Percentiles rank a stretch among this genome's conserved stretches.
Evolutionary conservation across 2,888 invertebrate genomes (phyloP).

Genomic region (Tetramorium bicarinatum): DNA sequence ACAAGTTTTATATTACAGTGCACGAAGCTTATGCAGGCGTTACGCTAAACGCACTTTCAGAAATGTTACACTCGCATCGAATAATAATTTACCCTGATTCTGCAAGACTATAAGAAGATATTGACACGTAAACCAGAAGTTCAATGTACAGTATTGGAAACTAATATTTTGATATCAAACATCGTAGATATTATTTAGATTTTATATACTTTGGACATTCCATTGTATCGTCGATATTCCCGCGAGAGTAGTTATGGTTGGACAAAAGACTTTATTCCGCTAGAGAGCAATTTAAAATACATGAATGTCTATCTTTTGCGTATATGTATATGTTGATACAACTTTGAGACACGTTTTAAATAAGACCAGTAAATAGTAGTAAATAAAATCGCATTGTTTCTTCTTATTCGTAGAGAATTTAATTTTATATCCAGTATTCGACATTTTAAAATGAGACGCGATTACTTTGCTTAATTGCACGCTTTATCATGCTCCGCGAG

Average conservation of each 20-base stretch:
- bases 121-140: constrained; percentile 11
- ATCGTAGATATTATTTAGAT: constrained; percentile 1
- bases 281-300: constrained; percentile 1
- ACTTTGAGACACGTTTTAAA: neutral
- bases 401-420: neutral
- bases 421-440: neutral
- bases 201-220: neutral
- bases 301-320: neutral
- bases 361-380: neutral
- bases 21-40: constrained; percentile 5
- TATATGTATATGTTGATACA: neutral
- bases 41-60: constrained; percentile 28
- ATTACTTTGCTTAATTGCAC: constrained; percentile 20
- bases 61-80: constrained; percentile 26
- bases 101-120: neutral
- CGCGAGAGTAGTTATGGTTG: neutral
- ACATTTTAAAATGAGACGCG: constrained; percentile 1
- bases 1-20: constrained; percentile 29
- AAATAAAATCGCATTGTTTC: neutral
- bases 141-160: constrained; percentile 12
- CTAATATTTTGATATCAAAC: constrained; percentile 16
- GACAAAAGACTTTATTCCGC: constrained; percentile 14
- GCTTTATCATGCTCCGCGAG: neutral
- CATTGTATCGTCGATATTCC: neutral
- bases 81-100: constrained; percentile 29